phyloP scores from a whole-genome alignment of 1,140 invertebrate genomes.

The Planococcus citri region DNA sequence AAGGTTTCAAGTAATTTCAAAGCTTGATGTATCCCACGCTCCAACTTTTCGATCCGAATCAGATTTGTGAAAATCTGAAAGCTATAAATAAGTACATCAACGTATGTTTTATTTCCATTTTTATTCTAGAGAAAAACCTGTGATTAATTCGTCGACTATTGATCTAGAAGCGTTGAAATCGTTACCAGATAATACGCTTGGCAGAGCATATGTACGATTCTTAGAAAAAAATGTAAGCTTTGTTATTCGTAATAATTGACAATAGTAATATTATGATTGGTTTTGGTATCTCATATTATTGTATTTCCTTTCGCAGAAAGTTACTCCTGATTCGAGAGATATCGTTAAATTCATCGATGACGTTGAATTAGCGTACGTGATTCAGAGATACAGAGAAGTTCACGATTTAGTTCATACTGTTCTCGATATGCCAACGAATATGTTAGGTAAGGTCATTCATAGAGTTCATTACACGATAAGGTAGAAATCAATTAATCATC shows the following conservation, averaged over 20 bases:
- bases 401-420: constrained; percentile 91
- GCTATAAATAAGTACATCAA: neutral
- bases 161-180: constrained; percentile 55
- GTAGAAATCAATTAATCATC: neutral
- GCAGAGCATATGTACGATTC: constrained; percentile 71
- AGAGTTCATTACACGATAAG: neutral
- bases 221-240: constrained; percentile 56
- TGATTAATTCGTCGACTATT: constrained; percentile 73
- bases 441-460: constrained; percentile 57
- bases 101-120: constrained; percentile 21
- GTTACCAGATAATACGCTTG: constrained; percentile 68
- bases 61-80: too few relatives aligned
- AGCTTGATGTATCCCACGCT: too few relatives aligned
- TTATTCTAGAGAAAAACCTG: constrained; percentile 52
- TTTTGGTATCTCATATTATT: too few relatives aligned
- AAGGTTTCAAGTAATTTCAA: too few relatives aligned
- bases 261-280: neutral
- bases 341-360: constrained; percentile 86
- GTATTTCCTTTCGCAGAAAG: constrained; percentile 46
- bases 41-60: too few relatives aligned
- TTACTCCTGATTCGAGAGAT: constrained; percentile 82
- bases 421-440: constrained; percentile 87
- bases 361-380: constrained; percentile 81
- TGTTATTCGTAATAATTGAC: constrained; percentile 15
- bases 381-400: constrained; percentile 79